Evolutionary conservation across 2,888 invertebrate species (phyloP), one percentile per base, ranked within the genome.

Genomic region (Sinopyrophorus schimmeli): DNA sequence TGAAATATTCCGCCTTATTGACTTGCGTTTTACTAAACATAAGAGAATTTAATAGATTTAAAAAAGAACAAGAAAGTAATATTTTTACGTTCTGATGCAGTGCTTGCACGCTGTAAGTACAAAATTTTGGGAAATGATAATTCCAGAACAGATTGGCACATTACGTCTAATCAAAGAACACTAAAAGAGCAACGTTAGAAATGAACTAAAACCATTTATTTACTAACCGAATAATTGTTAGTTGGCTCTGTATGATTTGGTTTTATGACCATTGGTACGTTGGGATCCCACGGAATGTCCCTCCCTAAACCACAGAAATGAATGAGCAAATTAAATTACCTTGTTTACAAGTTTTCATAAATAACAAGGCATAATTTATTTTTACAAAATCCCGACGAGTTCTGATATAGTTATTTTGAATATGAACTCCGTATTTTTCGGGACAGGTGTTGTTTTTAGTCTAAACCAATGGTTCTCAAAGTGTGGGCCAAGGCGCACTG

Each of bases 231-330:
- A 18, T 18, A 32, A 6, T 5, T 9, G 11, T 17, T 32, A 46
- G 43, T 7, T 48, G 34, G 31, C 38, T 31, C 21, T 14, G 2
- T 2, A 39, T 39, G 24, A 10, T 46, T 9, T 20, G 41, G 17
- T 2, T 18, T 17, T 10, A 32, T 2, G 4, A 32, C 18, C 2
- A 3, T 1, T 15, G 49, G 39, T 1, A 50, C 49, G 5, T 15
- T 35, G 10, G 46, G 41, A 31, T 55, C 35, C 1, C 21, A 47
- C 18, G 43, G 43, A 20, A 32, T n/a, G n/a, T n/a, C n/a, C n/a
- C n/a, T n/a, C n/a, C n/a, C n/a, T n/a, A n/a, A n/a, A n/a, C n/a
- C n/a, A n/a, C n/a, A n/a, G n/a, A n/a, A n/a, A n/a, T n/a, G n/a
- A n/a, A n/a, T n/a, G n/a, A n/a, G n/a, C n/a, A n/a, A n/a, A n/a